These are phyloP conservation scores for Mionectes macconnelli DNA, from an alignment of 2,113 vertebrate species.

Conservation along the genomic window DNA sequence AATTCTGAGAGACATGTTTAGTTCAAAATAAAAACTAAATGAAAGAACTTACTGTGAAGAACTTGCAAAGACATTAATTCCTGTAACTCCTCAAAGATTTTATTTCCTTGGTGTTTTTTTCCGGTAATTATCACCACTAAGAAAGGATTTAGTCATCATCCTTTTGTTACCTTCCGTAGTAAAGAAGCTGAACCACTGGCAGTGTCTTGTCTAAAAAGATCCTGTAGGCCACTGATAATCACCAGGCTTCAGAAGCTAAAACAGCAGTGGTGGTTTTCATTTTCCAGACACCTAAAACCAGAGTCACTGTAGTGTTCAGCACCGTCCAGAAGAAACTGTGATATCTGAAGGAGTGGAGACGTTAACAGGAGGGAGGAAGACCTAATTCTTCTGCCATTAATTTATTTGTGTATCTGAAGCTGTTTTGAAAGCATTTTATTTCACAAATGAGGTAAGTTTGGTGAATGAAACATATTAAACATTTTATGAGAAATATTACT, in stretches of 20 bases:
- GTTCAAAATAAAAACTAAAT: background rate
- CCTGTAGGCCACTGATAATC: background rate
- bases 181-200: background rate
- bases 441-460: background rate
- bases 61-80: background rate
- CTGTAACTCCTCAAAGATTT: background rate
- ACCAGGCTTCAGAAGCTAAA: background rate
- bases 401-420: background rate
- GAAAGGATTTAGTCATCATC: background rate
- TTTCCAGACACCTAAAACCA: background rate
- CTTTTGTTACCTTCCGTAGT: background rate
- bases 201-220: background rate
- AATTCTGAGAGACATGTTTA: background rate
- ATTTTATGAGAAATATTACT: background rate
- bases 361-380: background rate
- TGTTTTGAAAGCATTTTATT: background rate
- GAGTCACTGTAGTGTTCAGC: background rate
- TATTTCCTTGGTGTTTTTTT: background rate
- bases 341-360: background rate
- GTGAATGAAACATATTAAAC: background rate
- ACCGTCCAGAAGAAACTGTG: background rate
- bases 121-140: background rate
- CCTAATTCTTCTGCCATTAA: background rate
- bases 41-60: background rate
- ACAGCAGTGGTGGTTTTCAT: background rate